Conservation (phyloP, 37 sponge, comb jelly and placozoan genomes). For the Spongilla lacustris region DNA sequence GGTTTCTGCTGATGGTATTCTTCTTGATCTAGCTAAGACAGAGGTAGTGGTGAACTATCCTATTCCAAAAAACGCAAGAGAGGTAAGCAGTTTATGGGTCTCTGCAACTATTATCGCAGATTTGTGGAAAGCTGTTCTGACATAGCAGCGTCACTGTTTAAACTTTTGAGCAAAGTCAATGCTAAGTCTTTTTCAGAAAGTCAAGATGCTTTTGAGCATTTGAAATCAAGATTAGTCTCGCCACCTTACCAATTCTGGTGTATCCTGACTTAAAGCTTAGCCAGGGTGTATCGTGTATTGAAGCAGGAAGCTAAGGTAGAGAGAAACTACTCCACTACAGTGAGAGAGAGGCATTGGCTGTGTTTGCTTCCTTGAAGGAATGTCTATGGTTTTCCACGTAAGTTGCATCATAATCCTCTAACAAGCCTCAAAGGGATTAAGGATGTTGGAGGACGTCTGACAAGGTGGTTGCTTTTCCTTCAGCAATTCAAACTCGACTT, state of each 20-base stretch:
- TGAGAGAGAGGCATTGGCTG: too few species aligned
- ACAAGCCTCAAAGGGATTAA: too few species aligned
- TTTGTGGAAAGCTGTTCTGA: not conserved
- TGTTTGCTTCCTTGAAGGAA: too few species aligned
- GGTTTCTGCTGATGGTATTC: not conserved
- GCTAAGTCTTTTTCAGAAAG: not conserved
- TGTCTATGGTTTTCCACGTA: too few species aligned
- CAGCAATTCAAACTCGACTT: too few species aligned
- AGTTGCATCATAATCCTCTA: too few species aligned
- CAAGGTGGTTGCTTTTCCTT: too few species aligned
- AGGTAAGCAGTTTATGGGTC: slow-evolving; percentile 5
- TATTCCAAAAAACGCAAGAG: not conserved
- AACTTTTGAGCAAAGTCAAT: not conserved
- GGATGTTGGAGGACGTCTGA: too few species aligned
- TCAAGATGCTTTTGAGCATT: slow-evolving; percentile 7
- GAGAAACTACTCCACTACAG: too few species aligned
- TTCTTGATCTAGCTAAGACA: not conserved
- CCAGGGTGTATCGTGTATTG: too few species aligned
- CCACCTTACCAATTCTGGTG: slow-evolving; percentile 16
- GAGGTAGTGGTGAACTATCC: slow-evolving; percentile 8
- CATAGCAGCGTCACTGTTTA: slow-evolving; percentile 5
- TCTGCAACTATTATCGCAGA: not conserved
- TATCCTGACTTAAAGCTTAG: slow-evolving; percentile 5
- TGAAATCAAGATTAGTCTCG: slow-evolving; percentile 5
- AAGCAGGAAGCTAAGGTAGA: too few species aligned